A percentile compares a stretch with the other conserved stretches of the same genome.
These are phyloP conservation scores for Ommatoiulus sabulosus DNA, from an alignment of 2,888 invertebrate genomes.

Conservation along the genomic window DNA sequence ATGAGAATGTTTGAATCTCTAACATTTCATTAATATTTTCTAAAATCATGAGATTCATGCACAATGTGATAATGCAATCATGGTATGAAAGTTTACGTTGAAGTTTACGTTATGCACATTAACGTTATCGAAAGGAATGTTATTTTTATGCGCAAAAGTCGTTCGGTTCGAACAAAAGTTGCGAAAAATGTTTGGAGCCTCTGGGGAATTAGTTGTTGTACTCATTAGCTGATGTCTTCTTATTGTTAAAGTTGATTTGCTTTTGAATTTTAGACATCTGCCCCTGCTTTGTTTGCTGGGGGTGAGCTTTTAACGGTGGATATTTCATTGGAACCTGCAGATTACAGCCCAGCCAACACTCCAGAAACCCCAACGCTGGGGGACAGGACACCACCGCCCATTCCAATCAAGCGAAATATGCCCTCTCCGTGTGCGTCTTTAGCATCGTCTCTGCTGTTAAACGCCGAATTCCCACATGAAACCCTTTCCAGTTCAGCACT, in stretches of 20 bases:
- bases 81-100: too few species aligned
- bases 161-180: too few species aligned
- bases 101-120: too few species aligned
- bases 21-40: too few species aligned
- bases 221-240: not conserved
- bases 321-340: constrained; percentile 56
- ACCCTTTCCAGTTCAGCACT: constrained; percentile 25
- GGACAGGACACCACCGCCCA: constrained; percentile 58
- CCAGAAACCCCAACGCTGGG: constrained; percentile 53
- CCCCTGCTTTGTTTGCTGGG: constrained; percentile 54
- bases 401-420: constrained; percentile 59
- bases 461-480: not conserved
- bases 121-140: too few species aligned
- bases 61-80: too few species aligned
- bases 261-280: constrained; percentile 56
- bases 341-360: constrained; percentile 45
- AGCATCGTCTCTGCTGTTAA: constrained; percentile 41
- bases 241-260: not conserved
- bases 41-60: too few species aligned
- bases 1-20: too few species aligned
- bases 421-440: constrained; percentile 56
- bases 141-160: too few species aligned
- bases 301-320: constrained; percentile 58
- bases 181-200: too few species aligned
- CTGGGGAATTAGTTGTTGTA: not conserved